Conservation (phyloP, 2,113 vertebrate species). For the Indicator indicator region DNA sequence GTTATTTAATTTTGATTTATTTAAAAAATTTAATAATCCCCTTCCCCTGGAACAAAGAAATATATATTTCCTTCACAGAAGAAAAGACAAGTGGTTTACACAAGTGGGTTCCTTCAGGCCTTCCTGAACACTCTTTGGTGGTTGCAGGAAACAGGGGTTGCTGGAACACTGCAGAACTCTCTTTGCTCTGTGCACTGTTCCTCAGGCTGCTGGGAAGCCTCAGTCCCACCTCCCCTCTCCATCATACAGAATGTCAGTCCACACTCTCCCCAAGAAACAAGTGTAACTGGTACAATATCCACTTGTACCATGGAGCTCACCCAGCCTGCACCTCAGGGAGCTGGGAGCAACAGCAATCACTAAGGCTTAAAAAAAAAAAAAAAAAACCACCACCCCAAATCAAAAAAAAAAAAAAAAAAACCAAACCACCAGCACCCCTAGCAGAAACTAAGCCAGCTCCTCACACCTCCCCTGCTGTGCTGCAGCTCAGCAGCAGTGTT, state of each 20-base stretch:
- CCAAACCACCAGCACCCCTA: too few relatives aligned
- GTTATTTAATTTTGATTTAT: constrained; percentile 3
- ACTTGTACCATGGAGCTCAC: rapidly evolving
- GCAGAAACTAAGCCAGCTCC: not conserved
- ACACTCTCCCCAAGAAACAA: too few relatives aligned
- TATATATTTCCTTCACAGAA: constrained; percentile 71
- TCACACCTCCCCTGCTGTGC: not conserved
- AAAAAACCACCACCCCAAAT: too few relatives aligned
- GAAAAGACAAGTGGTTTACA: constrained; percentile 30
- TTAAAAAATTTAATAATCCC: not conserved
- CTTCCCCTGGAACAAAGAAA: not conserved
- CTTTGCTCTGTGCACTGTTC: not conserved
- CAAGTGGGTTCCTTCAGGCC: not conserved
- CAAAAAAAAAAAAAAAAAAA: not conserved
- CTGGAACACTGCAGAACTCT: rapidly evolving
- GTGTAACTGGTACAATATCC: rapidly evolving
- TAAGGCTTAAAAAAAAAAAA: not conserved
- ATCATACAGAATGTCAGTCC: rapidly evolving
- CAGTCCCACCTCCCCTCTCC: not conserved
- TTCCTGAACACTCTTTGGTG: not conserved
- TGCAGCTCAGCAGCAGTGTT: not conserved
- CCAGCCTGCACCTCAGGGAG: not conserved
- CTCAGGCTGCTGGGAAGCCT: not conserved
- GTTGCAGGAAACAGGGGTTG: not conserved
- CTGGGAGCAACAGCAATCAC: not conserved